These are phyloP conservation scores for Zalophus californianus DNA, from an alignment of 2,797 vertebrate genomes.

Conservation along the genomic window DNA sequence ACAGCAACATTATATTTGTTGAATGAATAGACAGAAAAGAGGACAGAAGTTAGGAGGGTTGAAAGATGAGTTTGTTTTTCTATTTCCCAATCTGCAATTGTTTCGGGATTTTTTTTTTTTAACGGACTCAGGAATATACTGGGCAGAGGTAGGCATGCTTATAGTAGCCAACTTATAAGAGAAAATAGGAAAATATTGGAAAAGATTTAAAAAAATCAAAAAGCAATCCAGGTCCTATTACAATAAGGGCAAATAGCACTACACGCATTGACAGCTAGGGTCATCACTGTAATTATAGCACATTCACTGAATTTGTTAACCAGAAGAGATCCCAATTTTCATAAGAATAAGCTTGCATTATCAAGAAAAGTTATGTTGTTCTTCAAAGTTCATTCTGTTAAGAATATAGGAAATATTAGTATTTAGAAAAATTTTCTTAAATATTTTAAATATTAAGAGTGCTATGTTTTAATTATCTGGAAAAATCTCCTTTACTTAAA, in stretches of 20 bases:
- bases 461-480: slow-evolving; percentile 23
- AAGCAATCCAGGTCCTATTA: not conserved
- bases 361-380: not conserved
- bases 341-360: slow-evolving; percentile 46
- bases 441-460: not conserved
- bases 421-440: slow-evolving; percentile 14
- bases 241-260: not conserved
- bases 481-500: not conserved
- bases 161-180: not conserved
- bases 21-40: not conserved
- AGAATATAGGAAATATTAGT: slow-evolving; percentile 10
- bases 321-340: not conserved
- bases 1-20: not conserved
- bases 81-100: not conserved
- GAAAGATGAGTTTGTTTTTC: slow-evolving; percentile 17
- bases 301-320: not conserved
- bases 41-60: not conserved
- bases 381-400: slow-evolving; percentile 4
- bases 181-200: slow-evolving; percentile 4
- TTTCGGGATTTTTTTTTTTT: not conserved
- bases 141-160: not conserved
- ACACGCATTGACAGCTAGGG: not conserved
- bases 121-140: not conserved
- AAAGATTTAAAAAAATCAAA: slow-evolving; percentile 38
- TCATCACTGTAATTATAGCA: not conserved